A percentile compares a stretch with the other conserved stretches of the same genome.
These are phyloP conservation scores for Tapirus indicus DNA, from an alignment of 2,797 vertebrate genomes.

Conservation along the genomic window DNA sequence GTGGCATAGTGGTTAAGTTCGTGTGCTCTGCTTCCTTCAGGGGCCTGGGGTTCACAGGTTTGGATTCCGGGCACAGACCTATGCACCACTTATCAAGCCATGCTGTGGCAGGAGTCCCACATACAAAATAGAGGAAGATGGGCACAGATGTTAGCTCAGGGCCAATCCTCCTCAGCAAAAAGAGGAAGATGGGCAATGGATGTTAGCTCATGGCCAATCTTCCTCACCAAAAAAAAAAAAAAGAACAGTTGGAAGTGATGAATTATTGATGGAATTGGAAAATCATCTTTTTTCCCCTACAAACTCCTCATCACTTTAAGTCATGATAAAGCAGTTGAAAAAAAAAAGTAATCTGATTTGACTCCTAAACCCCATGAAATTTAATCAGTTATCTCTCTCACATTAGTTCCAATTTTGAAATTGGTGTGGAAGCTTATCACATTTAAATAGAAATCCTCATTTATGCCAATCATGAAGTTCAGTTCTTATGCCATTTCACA, in stretches of 20 bases:
- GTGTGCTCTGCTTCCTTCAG: too few species aligned
- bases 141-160: too few species aligned
- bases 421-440: background rate
- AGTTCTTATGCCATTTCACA: background rate
- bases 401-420: slow-evolving; percentile 27
- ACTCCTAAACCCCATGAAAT: background rate
- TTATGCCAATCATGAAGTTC: background rate
- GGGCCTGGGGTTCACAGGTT: too few species aligned
- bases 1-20: too few species aligned
- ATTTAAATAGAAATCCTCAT: background rate
- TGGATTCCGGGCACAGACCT: too few species aligned
- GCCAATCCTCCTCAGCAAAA: too few species aligned
- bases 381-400: background rate
- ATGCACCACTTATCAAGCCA: too few species aligned
- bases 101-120: too few species aligned
- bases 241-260: background rate
- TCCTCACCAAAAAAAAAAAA: background rate
- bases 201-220: too few species aligned
- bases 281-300: background rate
- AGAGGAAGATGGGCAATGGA: too few species aligned
- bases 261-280: background rate
- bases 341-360: background rate
- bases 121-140: too few species aligned
- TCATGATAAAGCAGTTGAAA: slow-evolving; percentile 25
- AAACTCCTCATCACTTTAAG: background rate